Percentiles rank a stretch among this genome's conserved stretches.
Conservation (phyloP, 2,888 invertebrate species). For the Acleris emargana region DNA sequence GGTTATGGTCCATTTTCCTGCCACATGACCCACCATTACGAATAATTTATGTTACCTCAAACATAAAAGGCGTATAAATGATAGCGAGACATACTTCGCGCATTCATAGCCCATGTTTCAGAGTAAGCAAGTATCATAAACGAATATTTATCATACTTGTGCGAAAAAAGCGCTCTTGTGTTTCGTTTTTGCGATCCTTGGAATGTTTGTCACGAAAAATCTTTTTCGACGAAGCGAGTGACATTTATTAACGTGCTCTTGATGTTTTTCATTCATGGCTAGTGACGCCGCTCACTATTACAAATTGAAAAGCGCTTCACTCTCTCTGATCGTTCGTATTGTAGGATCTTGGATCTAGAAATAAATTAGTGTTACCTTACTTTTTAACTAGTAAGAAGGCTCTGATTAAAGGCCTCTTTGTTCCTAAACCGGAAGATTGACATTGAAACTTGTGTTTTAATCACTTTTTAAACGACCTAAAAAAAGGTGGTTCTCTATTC, state of each 20-base stretch:
- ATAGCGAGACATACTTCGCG: slow-evolving; percentile 50
- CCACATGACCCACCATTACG: slow-evolving; percentile 31
- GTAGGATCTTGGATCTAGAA: not conserved
- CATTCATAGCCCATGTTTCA: slow-evolving; percentile 48
- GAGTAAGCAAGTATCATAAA: slow-evolving; percentile 46
- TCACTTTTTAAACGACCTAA: no score
- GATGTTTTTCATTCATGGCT: slow-evolving; percentile 29
- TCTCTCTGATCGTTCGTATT: slow-evolving; percentile 11
- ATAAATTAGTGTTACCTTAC: not conserved
- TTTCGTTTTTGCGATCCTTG: slow-evolving; percentile 46
- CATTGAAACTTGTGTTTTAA: no score
- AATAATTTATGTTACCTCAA: slow-evolving; percentile 35
- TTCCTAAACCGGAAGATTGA: no score
- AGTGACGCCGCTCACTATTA: slow-evolving; percentile 20
- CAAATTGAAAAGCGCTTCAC: slow-evolving; percentile 22
- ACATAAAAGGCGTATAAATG: slow-evolving; percentile 47
- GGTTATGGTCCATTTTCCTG: slow-evolving; percentile 31
- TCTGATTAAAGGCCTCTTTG: no score
- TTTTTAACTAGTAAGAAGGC: no score
- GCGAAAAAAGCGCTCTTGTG: slow-evolving; percentile 43
- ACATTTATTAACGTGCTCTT: slow-evolving; percentile 31
- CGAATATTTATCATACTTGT: slow-evolving; percentile 53
- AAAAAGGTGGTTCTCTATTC: no score
- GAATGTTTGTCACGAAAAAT: slow-evolving; percentile 39
- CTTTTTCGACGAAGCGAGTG: slow-evolving; percentile 20